Evolutionary conservation across 37 sponge, comb jelly and placozoan species (phyloP).

Genomic region (Beroe forskalii): DNA sequence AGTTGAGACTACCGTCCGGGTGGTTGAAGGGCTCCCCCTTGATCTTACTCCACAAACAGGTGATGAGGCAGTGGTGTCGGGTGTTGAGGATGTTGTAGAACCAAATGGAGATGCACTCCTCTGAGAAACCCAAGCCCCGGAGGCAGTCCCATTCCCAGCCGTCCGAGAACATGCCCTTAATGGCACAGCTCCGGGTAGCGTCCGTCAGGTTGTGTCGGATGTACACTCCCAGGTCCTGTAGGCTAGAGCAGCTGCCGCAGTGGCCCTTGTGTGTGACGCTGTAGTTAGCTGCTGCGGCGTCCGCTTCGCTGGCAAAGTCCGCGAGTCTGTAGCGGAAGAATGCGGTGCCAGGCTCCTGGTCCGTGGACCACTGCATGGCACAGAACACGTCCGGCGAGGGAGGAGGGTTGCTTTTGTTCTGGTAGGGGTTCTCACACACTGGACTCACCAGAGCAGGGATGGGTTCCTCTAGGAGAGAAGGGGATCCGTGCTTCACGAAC

Average conservation of each 20-base stretch:
- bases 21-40: constrained; percentile 5
- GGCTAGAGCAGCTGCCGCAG: constrained; percentile 8
- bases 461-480: constrained; percentile 12
- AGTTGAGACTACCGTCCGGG: constrained; percentile 21
- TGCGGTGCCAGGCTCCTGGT: not conserved
- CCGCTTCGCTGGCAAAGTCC: not conserved
- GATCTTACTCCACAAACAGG: constrained; percentile 26
- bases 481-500: constrained; percentile 27
- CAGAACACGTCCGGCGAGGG: constrained; percentile 28
- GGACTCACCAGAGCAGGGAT: not conserved
- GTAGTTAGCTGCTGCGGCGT: not conserved
- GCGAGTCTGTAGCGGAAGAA: not conserved
- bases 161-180: not conserved
- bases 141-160: constrained; percentile 7
- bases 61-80: not conserved
- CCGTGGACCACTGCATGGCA: constrained; percentile 30
- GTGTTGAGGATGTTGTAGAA: constrained; percentile 32
- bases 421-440: not conserved
- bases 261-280: constrained; percentile 46
- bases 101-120: constrained; percentile 33
- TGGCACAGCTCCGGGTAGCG: constrained; percentile 8
- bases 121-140: not conserved
- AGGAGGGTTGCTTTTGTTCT: constrained; percentile 6
- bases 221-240: constrained; percentile 50
- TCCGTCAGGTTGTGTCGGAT: constrained; percentile 26